Evolutionary conservation across 2,888 invertebrate genomes (phyloP), one percentile per base, ranked within the genome.

Genomic region (Lasioglossum villosulum): DNA sequence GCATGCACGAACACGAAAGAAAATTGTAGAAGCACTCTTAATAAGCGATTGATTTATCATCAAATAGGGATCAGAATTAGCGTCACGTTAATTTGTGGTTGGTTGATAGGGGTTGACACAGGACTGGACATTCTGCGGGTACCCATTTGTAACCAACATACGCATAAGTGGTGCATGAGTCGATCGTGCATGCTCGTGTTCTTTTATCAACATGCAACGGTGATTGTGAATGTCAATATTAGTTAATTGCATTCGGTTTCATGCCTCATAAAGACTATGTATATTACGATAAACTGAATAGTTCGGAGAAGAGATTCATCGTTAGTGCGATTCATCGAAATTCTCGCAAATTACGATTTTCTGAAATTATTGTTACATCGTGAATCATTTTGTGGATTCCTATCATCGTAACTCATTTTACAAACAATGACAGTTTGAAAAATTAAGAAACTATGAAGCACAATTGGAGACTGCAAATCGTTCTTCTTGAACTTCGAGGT

Each of bases 91-190:
- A 71, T 78, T 37, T 34, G 39, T 39, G 34, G 23, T 70, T 56
- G 48, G 30, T 78, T 73, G 37, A 88, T 87, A 78, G 78, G 87
- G 88, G 88, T 59, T n/a, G 45, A 34, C 73, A 39, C 79, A 86
- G 78, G 80, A 88, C 71, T 73, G 66, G 76, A 80, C 80, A 87
- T 76, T 84, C 88, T 88, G 86, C 88, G 88, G 88, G 88, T 56
- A 72, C 88, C 88, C 86, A 78, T 82, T 88, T 80, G 27, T 73
- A 77, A 30, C 77, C 71, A 52, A 79, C 79, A 75, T 59, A 39
- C 19, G 1, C 30, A 37, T 68, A 68, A 68, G 10, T 37, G 68
- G 19, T 23, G 30, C 68, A 76, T 59, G 85, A 78, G 42, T 34
- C 80, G 71, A 66, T 19, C 70, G 37, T 80, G 48, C 45, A 72